Percentiles rank a stretch among this genome's conserved stretches.
These are phyloP conservation scores for Aplochiton taeniatus DNA, from an alignment of 2,797 vertebrate genomes.

Conservation along the genomic window DNA sequence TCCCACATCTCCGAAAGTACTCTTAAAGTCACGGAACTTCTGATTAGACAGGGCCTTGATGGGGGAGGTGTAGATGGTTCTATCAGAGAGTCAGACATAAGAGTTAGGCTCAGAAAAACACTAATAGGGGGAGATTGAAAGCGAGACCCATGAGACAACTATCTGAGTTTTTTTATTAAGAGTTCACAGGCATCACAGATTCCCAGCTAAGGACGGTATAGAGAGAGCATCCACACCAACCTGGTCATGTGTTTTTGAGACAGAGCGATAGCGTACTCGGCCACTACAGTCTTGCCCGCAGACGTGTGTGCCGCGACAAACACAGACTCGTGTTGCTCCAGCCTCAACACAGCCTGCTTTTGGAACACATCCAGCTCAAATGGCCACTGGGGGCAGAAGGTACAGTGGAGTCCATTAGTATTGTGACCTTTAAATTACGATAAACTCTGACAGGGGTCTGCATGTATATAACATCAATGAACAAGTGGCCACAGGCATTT, in stretches of 20 bases:
- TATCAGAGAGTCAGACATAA: slow-evolving; percentile 41
- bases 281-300: slow-evolving; percentile 92
- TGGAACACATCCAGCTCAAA: slow-evolving; percentile 92
- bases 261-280: slow-evolving; percentile 91
- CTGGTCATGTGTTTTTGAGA: slow-evolving; percentile 95
- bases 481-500: too few species aligned
- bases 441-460: too few species aligned
- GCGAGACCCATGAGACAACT: too few species aligned
- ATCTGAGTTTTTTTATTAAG: too few species aligned
- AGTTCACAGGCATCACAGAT: too few species aligned
- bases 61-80: slow-evolving; percentile 91
- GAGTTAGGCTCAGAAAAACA: neutral
- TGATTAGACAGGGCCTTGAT: slow-evolving; percentile 95
- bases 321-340: slow-evolving; percentile 87
- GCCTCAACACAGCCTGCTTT: slow-evolving; percentile 88
- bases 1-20: slow-evolving; percentile 87
- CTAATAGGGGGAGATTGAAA: too few species aligned
- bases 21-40: slow-evolving; percentile 92
- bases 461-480: too few species aligned
- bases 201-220: too few species aligned
- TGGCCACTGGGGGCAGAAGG: slow-evolving; percentile 77
- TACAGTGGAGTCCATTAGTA: neutral
- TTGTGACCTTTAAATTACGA: too few species aligned
- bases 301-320: slow-evolving; percentile 93
- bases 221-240: slow-evolving; percentile 54